These are phyloP conservation scores for Bilobella aurantiaca DNA, from an alignment of 1,140 invertebrate species.

Conservation along the genomic window DNA sequence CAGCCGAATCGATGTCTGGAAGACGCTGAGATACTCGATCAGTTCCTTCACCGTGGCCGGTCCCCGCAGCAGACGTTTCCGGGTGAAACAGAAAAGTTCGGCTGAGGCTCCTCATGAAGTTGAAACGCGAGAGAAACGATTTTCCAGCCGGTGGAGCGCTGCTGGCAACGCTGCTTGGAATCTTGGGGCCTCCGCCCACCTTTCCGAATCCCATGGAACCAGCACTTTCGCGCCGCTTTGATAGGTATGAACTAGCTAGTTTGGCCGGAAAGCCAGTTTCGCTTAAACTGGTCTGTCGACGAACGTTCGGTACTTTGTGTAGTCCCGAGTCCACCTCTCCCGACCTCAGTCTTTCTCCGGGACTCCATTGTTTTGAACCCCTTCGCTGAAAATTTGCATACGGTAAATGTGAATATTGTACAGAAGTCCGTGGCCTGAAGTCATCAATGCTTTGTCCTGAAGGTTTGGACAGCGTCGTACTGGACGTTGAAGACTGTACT, in stretches of 20 bases:
- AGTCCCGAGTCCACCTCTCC: slow-evolving; percentile 14
- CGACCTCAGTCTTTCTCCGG: slow-evolving; percentile 17
- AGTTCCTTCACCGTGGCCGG: not conserved
- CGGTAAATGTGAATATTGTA: not conserved
- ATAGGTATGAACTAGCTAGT: not conserved
- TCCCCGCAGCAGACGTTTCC: not conserved
- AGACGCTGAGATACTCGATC: not conserved
- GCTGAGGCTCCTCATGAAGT: slow-evolving; percentile 22
- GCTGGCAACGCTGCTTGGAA: not conserved
- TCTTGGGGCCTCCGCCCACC: not conserved
- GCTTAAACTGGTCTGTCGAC: slow-evolving; percentile 24
- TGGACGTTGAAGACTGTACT: not conserved
- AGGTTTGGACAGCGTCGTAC: not conserved
- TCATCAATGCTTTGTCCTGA: slow-evolving; percentile 24
- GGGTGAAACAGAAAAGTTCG: slow-evolving; percentile 12
- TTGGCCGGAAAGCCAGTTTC: slow-evolving; percentile 10
- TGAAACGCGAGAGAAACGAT: slow-evolving; percentile 29
- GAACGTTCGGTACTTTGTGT: slow-evolving; percentile 16
- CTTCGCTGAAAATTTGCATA: not conserved
- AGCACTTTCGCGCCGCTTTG: slow-evolving; percentile 21
- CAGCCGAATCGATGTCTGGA: too few relatives aligned
- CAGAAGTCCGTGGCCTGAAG: slow-evolving; percentile 11
- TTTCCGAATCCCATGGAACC: slow-evolving; percentile 12
- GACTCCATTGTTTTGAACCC: slow-evolving; percentile 14
- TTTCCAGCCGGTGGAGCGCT: slow-evolving; percentile 10